A percentile compares a stretch with the other conserved stretches of the same genome.
phyloP scores from a whole-genome alignment of 2,888 invertebrate genomes.

The Emesis furor region DNA sequence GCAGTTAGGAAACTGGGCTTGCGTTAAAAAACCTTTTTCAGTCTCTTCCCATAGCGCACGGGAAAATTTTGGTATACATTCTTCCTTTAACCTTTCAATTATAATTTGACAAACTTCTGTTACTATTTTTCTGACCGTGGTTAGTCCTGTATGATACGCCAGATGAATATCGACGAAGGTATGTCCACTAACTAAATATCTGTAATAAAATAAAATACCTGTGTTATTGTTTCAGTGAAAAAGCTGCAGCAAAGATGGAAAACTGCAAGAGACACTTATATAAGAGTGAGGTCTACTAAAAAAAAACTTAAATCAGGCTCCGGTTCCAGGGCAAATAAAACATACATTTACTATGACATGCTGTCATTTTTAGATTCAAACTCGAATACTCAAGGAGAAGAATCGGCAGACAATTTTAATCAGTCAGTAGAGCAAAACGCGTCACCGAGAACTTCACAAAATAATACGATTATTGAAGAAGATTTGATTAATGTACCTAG shows the following conservation, averaged over 20 bases:
- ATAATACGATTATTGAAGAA: slow-evolving; percentile 56
- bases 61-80: slow-evolving; percentile 70
- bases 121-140: slow-evolving; percentile 73
- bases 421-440: slow-evolving; percentile 40
- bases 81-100: slow-evolving; percentile 72
- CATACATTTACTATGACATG: slow-evolving; percentile 67
- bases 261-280: slow-evolving; percentile 60
- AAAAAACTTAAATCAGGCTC: slow-evolving; percentile 71
- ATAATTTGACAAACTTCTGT: slow-evolving; percentile 75
- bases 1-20: slow-evolving; percentile 57
- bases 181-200: background rate
- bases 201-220: slow-evolving; percentile 14
- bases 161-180: background rate
- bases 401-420: slow-evolving; percentile 39
- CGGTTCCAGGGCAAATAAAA: slow-evolving; percentile 64
- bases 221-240: slow-evolving; percentile 41
- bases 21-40: slow-evolving; percentile 68
- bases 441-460: slow-evolving; percentile 51
- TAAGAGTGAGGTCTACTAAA: slow-evolving; percentile 48
- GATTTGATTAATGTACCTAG: slow-evolving; percentile 55
- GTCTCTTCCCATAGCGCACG: slow-evolving; percentile 71
- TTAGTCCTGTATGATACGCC: slow-evolving; percentile 71
- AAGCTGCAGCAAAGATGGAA: slow-evolving; percentile 67
- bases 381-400: slow-evolving; percentile 60
- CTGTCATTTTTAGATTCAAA: slow-evolving; percentile 69